Conservation (phyloP, 2,113 vertebrate genomes). For the Pongo abelii region DNA sequence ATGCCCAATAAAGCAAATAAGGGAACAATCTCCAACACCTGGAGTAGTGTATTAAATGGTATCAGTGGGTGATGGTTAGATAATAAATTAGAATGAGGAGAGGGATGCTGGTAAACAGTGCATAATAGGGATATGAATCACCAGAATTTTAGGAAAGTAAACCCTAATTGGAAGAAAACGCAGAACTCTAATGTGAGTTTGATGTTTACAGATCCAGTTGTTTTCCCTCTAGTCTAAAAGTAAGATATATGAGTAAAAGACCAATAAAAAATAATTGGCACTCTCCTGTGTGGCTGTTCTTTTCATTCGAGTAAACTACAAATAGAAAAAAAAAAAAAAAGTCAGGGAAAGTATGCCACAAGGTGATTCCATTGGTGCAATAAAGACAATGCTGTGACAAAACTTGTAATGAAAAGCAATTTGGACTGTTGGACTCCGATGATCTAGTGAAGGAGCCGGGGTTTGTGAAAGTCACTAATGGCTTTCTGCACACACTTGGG, state of each 20-base stretch:
- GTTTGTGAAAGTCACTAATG: not conserved
- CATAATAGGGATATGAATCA: not conserved
- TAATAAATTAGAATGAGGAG: not conserved
- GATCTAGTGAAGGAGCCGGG: not conserved
- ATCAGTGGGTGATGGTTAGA: not conserved
- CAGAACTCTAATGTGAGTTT: conserved; percentile 27
- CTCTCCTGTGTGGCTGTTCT: not conserved
- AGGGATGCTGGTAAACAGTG: not conserved
- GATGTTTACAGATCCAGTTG: conserved; percentile 5
- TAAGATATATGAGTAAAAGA: not conserved
- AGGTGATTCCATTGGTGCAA: not conserved
- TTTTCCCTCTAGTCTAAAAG: not conserved
- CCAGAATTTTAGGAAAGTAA: not conserved
- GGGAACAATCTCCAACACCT: not conserved
- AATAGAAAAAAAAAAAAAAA: not conserved
- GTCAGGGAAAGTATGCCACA: not conserved
- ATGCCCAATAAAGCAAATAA: not conserved
- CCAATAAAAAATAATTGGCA: conserved; percentile 41
- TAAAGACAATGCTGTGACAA: not conserved
- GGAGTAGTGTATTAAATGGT: not conserved
- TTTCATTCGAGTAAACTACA: not conserved
- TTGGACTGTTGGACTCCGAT: not conserved
- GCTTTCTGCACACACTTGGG: not conserved
- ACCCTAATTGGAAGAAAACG: conserved; percentile 46
- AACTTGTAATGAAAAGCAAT: not conserved